These are phyloP conservation scores for Phrynocephalus vlangalii DNA, from an alignment of 2,797 vertebrate species.

Conservation along the genomic window DNA sequence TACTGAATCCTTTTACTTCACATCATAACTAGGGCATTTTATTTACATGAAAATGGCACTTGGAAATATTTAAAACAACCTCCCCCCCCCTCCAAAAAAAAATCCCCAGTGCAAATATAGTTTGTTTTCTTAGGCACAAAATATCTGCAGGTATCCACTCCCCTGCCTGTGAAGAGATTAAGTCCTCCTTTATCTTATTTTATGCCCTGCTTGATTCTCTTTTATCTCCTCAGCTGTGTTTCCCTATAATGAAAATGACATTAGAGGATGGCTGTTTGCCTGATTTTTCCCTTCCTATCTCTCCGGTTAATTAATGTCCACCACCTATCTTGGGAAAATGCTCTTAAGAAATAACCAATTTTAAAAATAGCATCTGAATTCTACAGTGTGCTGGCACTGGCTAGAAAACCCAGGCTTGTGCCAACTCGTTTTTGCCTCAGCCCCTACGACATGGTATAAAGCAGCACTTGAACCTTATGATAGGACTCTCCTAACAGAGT, in stretches of 20 bases:
- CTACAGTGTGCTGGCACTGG: background rate
- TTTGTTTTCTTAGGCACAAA: slow-evolving; percentile 23
- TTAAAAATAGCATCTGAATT: background rate
- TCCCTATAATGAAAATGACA: slow-evolving; percentile 56
- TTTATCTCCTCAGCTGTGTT: slow-evolving; percentile 66
- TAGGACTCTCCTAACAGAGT: background rate
- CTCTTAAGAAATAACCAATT: background rate
- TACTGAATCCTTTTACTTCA: background rate
- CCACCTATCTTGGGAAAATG: slow-evolving; percentile 30
- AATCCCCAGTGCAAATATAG: background rate
- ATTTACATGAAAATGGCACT: background rate
- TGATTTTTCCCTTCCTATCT: slow-evolving; percentile 47
- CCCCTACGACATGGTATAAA: background rate
- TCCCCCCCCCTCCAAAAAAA: background rate
- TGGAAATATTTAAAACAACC: background rate
- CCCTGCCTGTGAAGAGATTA: slow-evolving; percentile 45
- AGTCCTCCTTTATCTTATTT: slow-evolving; percentile 65
- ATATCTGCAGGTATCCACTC: slow-evolving; percentile 39
- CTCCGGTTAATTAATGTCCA: slow-evolving; percentile 72
- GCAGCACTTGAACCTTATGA: background rate
- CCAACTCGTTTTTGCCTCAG: background rate
- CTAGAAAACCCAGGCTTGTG: background rate
- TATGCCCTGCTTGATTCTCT: slow-evolving; percentile 64
- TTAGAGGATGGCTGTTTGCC: slow-evolving; percentile 50
- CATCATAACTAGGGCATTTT: background rate